These are phyloP conservation scores for Salticus scenicus DNA, from an alignment of 2,888 invertebrate species.

Conservation along the genomic window DNA sequence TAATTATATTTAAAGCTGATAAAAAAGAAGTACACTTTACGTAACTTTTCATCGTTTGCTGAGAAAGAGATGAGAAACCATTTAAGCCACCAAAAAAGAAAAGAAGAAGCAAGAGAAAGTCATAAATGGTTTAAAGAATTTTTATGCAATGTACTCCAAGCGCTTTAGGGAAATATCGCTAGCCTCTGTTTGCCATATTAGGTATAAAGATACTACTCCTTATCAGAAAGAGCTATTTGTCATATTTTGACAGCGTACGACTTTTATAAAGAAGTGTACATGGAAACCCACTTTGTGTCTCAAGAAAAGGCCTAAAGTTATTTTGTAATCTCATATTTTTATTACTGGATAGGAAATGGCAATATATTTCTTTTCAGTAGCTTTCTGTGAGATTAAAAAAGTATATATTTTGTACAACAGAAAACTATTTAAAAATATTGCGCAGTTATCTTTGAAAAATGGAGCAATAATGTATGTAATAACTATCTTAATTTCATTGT, in stretches of 20 bases:
- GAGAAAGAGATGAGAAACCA: too few relatives aligned
- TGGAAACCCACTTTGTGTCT: slow-evolving; percentile 10
- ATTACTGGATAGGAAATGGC: too few relatives aligned
- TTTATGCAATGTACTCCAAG: neutral
- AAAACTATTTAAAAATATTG: neutral
- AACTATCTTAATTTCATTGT: too few relatives aligned
- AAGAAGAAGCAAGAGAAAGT: neutral
- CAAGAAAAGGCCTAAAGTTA: slow-evolving; percentile 11
- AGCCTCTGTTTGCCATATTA: neutral
- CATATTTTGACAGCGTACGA: slow-evolving; percentile 3
- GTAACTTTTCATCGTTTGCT: too few relatives aligned
- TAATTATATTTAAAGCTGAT: too few relatives aligned
- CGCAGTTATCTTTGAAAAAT: too few relatives aligned
- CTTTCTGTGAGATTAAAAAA: too few relatives aligned
- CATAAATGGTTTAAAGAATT: neutral
- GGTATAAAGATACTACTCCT: neutral
- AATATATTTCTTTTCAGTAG: neutral
- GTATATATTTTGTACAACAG: neutral
- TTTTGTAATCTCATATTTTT: slow-evolving; percentile 16
- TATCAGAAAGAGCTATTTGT: slow-evolving; percentile 8
- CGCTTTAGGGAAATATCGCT: neutral
- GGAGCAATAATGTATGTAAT: too few relatives aligned
- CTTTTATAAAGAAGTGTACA: neutral
- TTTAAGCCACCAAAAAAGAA: neutral
- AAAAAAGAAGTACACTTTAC: too few relatives aligned